Evolutionary conservation across 2,888 invertebrate genomes (phyloP).

Genomic region (Eubasilissa splendida): DNA sequence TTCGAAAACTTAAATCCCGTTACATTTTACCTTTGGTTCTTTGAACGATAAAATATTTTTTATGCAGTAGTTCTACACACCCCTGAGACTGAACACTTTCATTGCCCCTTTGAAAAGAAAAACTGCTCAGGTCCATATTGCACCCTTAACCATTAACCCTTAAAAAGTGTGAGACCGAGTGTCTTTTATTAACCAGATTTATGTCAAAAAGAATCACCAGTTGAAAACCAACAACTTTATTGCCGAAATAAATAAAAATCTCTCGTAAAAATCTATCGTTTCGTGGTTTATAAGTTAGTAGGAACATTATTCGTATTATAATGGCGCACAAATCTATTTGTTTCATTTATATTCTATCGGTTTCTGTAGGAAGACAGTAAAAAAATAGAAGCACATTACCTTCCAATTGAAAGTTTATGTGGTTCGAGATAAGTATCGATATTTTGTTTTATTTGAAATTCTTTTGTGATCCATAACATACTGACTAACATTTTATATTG

Average conservation of each 20-base stretch:
- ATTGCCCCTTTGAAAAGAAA: no score
- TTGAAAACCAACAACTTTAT: constrained; percentile 21
- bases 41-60: no score
- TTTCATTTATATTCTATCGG: constrained; percentile 44
- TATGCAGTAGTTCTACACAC: no score
- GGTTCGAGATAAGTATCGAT: constrained; percentile 18
- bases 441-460: constrained; percentile 8
- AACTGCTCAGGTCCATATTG: neutral
- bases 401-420: constrained; percentile 43
- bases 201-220: constrained; percentile 1
- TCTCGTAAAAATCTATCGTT: no score
- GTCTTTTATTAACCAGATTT: constrained; percentile 25
- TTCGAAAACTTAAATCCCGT: no score
- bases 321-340: constrained; percentile 45
- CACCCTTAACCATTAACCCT: constrained; percentile 35
- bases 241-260: constrained; percentile 23
- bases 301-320: constrained; percentile 39
- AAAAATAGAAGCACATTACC: constrained; percentile 45
- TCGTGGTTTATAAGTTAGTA: constrained; percentile 39
- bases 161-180: constrained; percentile 32
- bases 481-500: no score
- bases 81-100: no score
- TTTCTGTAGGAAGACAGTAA: constrained; percentile 42
- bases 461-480: no score
- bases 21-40: no score